Base-by-base conservation (phyloP, 2,797 vertebrate species). In the Bryconaethiops microstoma region DNA sequence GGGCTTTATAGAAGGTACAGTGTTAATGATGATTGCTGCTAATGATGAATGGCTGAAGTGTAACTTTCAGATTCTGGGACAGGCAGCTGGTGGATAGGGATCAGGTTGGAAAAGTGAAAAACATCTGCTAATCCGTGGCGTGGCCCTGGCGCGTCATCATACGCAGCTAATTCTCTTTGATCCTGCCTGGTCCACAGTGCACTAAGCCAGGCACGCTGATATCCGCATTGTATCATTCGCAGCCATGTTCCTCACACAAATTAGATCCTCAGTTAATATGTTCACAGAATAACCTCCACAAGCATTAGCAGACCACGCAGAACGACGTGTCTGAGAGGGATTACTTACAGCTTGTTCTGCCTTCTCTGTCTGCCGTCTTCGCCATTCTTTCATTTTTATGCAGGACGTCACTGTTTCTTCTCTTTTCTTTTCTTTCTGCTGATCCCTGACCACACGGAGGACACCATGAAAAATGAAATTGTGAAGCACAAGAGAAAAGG, bases 181-280 rank as follows among this genome's bases (percentile, higher is more conserved):
- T 81, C 65, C 67, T 17, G 40, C 13, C 52, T 80, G 45, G 9
- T 8, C 7, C n/a, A 62, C 4, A 21, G 45, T 72, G 52, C 23
- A 45, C 10, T 48, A 60, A 69, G 79, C 40, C 1, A 40, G 7
- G 1, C 13, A 7, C 13, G 50, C 42, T 14, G 8, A 75, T 75
- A 80, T 80, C 72, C 79, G 13, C 35, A 29, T 19, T 16, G 79
- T 76, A 60, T 39, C 68, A 60, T 82, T 77, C 40, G 10, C 50
- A 40, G 50, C 35, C 80, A 74, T 50, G 75, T 74, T 78, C 76
- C 59, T 65, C 80, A 82, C 62, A 82, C 75, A 62, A 52, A 40
- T 42, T 23, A 59, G 69, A 50, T 59, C 67, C 80, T 77, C 52
- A 57, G 73, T 82, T 73, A 82, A 74, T 23, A 60, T 19, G 19